Base-by-base conservation (phyloP, 2,113 vertebrate species). In the Struthio camelus region DNA sequence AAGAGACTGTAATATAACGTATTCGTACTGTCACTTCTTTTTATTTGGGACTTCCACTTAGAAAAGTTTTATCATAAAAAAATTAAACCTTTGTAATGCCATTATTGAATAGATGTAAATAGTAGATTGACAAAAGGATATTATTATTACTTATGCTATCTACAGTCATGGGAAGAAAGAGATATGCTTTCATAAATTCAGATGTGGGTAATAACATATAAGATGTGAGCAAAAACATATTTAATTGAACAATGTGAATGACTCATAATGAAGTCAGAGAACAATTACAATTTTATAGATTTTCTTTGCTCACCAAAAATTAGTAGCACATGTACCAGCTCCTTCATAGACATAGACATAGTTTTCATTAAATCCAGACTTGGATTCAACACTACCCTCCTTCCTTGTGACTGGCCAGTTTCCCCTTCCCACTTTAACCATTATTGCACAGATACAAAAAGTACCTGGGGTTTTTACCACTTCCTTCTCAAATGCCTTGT, bases 1-100 rank as follows among this genome's bases (percentile, higher is more conserved):
- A 87, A 69, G 51, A 92, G 95, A 94, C 69, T 89, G 80, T 48
- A 72, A 94, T 8, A 89, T 51, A 87, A 67, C 61, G 12, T 42
- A 34, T 88, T 94, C 46, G 32, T 90, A 79, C 6, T 70, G 30
- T 36, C 14, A 88, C 4, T 87, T 88, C 4, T 66, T 36, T 67
- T 85, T 94, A 34, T 82, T 69, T 44, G 14, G 78, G 25, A 76
- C 14, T 91, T 92, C 10, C 36, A 85, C 25, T 92, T 82, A 82
- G 5, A 81, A 42, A 87, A 46, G 0, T 36, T 80, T 44, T 64
- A 71, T 13, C 34, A 87, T 36, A 72, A 91, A 82, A 91, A 24
- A 14, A 65, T 36, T n/a, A 61, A 48, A 80, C 9, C 5, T 66
- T 81, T 81, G 17, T 9, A 69, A 66, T 17, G 6, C 1, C 10